phyloP scores from a whole-genome alignment of 2,113 vertebrate species.

The Ceuthmochares aereus region DNA sequence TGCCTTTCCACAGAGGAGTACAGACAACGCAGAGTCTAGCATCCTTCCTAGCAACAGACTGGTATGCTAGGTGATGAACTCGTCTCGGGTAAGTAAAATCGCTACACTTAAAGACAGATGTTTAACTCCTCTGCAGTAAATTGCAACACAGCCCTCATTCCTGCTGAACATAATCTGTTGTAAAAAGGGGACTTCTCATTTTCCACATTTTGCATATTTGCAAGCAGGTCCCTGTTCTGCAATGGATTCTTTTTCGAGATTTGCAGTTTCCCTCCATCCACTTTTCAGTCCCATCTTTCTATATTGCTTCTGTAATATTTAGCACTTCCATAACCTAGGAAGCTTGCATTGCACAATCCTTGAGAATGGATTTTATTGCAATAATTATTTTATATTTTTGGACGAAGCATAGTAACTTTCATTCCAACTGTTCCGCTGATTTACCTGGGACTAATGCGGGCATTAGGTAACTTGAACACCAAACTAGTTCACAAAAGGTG shows the following conservation, averaged over 20 bases:
- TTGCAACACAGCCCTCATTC: background rate
- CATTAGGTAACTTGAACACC: accelerated
- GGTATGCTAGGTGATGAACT: background rate
- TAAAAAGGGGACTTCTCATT: background rate
- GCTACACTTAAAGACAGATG: background rate
- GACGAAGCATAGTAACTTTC: background rate
- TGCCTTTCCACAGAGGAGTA: background rate
- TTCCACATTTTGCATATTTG: background rate
- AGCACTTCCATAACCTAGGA: background rate
- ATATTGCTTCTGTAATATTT: background rate
- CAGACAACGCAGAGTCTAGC: accelerated
- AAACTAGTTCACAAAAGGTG: background rate
- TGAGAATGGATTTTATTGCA: background rate
- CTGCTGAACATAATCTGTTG: background rate
- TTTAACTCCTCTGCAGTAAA: background rate
- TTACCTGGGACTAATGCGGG: background rate
- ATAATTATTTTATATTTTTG: background rate
- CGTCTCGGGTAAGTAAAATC: background rate
- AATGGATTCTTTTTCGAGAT: too few relatives aligned
- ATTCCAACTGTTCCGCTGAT: background rate
- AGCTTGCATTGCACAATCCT: background rate
- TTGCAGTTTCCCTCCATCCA: background rate
- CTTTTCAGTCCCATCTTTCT: background rate
- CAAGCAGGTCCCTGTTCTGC: too few relatives aligned
- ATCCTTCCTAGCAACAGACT: background rate